phyloP scores from a whole-genome alignment of 1,140 invertebrate species.

The Drosophila murphyi region DNA sequence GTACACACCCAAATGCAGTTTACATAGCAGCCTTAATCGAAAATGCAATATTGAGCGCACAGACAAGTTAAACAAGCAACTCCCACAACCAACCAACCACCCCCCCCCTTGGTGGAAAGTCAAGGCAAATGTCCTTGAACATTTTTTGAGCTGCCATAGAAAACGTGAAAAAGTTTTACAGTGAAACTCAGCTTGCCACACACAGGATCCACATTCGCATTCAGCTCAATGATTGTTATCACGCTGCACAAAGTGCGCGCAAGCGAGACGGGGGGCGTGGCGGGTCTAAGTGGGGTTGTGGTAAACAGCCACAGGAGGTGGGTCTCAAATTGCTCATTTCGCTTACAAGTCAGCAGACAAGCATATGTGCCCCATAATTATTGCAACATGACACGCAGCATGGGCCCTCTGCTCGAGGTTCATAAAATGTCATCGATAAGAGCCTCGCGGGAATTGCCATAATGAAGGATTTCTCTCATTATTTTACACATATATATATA shows the following conservation, averaged over 20 bases:
- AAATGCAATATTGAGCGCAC: conserved; percentile 66
- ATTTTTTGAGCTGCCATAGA: conserved; percentile 61
- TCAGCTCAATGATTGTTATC: conserved; percentile 71
- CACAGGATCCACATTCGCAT: not conserved
- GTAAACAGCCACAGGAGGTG: conserved; percentile 16
- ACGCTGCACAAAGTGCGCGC: conserved; percentile 72
- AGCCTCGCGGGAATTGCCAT: conserved; percentile 52
- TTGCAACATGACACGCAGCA: conserved; percentile 72
- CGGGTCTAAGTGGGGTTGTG: not conserved
- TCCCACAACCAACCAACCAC: not conserved
- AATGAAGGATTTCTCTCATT: conserved; percentile 46
- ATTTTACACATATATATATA: not conserved
- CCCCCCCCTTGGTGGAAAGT: not conserved
- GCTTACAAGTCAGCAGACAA: conserved; percentile 19
- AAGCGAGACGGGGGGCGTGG: not conserved
- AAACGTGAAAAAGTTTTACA: conserved; percentile 48
- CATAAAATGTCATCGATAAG: conserved; percentile 58
- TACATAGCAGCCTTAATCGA: conserved; percentile 73
- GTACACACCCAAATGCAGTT: conserved; percentile 57
- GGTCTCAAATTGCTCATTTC: conserved; percentile 59
- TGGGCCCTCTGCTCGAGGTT: not conserved
- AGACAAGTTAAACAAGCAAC: conserved; percentile 62
- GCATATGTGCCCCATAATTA: conserved; percentile 77
- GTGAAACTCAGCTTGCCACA: not conserved
- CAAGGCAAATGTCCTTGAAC: conserved; percentile 66